Evolutionary conservation across 1,140 invertebrate genomes (phyloP).

Genomic region (Asbolus verrucosus): DNA sequence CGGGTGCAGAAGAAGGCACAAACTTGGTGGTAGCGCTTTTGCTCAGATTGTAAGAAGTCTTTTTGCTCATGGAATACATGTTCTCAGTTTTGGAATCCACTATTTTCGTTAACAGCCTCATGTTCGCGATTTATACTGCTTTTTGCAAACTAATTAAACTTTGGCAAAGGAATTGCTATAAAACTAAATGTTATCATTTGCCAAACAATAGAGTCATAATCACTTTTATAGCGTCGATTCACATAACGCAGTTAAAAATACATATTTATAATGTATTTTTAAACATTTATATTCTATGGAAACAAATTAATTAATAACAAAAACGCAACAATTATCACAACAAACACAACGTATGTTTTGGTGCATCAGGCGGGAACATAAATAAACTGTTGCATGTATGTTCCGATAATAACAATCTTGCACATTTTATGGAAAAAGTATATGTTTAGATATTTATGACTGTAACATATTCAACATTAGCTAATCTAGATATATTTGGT

Average conservation of each 20-base stretch:
- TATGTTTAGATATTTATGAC: no score
- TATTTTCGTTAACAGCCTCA: slow-evolving; percentile 56
- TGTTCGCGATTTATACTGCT: slow-evolving; percentile 15
- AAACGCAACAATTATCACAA: neutral
- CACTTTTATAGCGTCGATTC: slow-evolving; percentile 15
- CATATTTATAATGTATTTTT: neutral
- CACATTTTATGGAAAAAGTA: no score
- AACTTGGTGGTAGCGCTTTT: slow-evolving; percentile 54
- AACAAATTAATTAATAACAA: neutral
- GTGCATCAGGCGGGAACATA: neutral
- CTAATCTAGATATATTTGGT: neutral
- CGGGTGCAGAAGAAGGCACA: slow-evolving; percentile 48
- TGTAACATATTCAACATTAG: no score
- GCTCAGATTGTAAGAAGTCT: slow-evolving; percentile 49
- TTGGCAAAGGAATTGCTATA: slow-evolving; percentile 13
- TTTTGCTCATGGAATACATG: slow-evolving; percentile 53
- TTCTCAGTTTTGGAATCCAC: slow-evolving; percentile 54
- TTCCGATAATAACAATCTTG: no score
- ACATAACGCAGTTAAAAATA: slow-evolving; percentile 23
- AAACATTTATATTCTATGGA: neutral
- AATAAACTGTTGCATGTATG: slow-evolving; percentile 8
- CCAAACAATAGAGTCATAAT: slow-evolving; percentile 31
- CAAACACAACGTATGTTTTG: neutral
- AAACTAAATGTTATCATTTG: slow-evolving; percentile 18
- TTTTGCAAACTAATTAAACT: slow-evolving; percentile 11